Evolutionary conservation across 2,888 invertebrate species (phyloP), one percentile per base, ranked within the genome.

Genomic region (Zygogramma bicolorata): DNA sequence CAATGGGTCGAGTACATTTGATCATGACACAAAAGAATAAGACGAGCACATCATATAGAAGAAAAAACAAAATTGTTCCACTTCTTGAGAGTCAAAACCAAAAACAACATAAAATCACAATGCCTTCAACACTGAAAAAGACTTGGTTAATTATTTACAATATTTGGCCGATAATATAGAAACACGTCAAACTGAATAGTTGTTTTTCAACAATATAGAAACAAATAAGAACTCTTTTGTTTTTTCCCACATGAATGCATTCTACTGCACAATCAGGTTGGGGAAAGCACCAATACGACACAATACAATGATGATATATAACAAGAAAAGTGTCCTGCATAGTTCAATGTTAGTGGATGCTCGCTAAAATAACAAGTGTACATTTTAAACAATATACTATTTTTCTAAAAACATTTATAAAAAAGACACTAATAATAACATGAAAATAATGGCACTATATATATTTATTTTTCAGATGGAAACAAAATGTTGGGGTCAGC

Each of bases 391-490:
- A 84, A 86, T 86, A 86, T 85, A 81, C 85, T 85, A 86, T 84
- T 85, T 84, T 80, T 85, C 86, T 86, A 87, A 86, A 86, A 86
- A 87, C 86, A 86, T 87, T 86, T 86, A 87, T 87, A 86, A 86
- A 87, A 87, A 86, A 86, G 84, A 86, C 85, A 86, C 86, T 87
- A 86, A 85, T 84, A 84, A 85, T 86, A 86, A 86, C 86, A 87
- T 84, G 85, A 87, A 86, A 86, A 85, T 86, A 86, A 87, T 87
- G 87, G 87, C 87, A 87, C 87, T 86, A 86, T 86, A 84, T 82
- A 78, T 84, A 82, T 83, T 81, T 82, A 77, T 81, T 79, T 76
- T 77, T 74, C 71, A 77, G 71, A 77, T 80, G 78, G 79, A 76
- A 80, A 81, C 78, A 80, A 78, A 81, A 78, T 79, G 76, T 77